These are phyloP conservation scores for Drosophila paranaensis DNA, from an alignment of 2,888 invertebrate species.

Conservation along the genomic window DNA sequence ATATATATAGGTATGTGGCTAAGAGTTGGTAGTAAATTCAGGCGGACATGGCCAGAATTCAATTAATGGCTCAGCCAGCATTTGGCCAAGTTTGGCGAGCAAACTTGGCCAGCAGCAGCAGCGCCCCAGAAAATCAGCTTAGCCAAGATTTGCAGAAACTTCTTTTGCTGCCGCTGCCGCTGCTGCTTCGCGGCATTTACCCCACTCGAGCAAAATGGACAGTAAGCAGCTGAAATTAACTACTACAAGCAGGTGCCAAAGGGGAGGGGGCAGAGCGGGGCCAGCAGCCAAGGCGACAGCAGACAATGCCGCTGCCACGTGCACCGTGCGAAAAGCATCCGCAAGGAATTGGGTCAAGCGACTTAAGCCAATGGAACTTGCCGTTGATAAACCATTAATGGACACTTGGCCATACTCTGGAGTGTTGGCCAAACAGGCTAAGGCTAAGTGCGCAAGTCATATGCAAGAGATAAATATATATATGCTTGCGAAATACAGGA, in stretches of 20 bases:
- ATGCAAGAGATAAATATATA: not conserved
- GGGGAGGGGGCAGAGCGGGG: not conserved
- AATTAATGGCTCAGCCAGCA: constrained; percentile 60
- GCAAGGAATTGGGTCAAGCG: constrained; percentile 43
- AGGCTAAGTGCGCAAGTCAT: constrained; percentile 7
- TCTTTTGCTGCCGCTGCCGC: constrained; percentile 18
- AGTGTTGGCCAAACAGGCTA: not conserved
- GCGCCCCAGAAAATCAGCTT: constrained; percentile 65
- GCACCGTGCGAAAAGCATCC: constrained; percentile 49
- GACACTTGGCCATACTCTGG: not conserved
- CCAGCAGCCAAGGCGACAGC: constrained; percentile 16
- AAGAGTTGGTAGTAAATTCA: constrained; percentile 12
- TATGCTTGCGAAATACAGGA: not conserved
- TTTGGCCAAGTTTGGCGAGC: constrained; percentile 41
- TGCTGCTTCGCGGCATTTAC: constrained; percentile 58
- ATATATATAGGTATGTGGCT: not conserved
- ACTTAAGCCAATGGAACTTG: constrained; percentile 27
- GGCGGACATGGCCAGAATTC: constrained; percentile 51
- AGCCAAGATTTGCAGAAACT: constrained; percentile 72
- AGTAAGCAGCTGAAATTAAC: constrained; percentile 77
- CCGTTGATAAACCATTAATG: constrained; percentile 9
- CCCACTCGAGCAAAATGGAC: constrained; percentile 50
- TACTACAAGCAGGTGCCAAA: constrained; percentile 45
- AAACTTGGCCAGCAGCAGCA: constrained; percentile 28
- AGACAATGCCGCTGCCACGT: constrained; percentile 3